Conservation (phyloP, 2,888 invertebrate genomes). For the Zele albiditarsus region DNA sequence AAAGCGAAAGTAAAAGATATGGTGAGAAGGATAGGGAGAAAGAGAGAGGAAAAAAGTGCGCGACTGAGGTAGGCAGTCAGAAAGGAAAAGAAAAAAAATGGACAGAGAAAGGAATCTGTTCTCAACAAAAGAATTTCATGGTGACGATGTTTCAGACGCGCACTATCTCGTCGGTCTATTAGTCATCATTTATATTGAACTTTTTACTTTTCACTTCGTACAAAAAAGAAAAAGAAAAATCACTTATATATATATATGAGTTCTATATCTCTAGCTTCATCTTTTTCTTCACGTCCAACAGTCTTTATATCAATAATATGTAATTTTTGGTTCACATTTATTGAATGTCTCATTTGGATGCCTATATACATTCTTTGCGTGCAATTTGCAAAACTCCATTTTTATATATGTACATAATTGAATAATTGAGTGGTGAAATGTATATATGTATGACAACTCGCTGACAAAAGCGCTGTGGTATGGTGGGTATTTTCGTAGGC, state of each 20-base stretch:
- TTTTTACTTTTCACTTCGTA: background rate
- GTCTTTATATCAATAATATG: background rate
- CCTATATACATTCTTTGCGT: slow-evolving; percentile 11
- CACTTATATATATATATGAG: background rate
- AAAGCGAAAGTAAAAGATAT: slow-evolving; percentile 19
- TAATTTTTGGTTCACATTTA: background rate
- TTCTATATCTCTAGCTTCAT: too few relatives aligned
- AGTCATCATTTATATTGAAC: slow-evolving; percentile 21
- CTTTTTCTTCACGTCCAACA: too few relatives aligned
- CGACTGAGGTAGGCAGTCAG: background rate
- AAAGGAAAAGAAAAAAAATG: slow-evolving; percentile 22
- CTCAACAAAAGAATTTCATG: slow-evolving; percentile 68
- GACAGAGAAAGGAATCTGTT: slow-evolving; percentile 60
- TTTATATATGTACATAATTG: slow-evolving; percentile 13
- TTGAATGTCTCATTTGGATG: slow-evolving; percentile 14
- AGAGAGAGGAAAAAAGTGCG: too few relatives aligned
- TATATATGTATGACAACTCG: slow-evolving; percentile 9
- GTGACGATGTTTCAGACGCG: slow-evolving; percentile 47
- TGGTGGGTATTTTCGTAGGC: slow-evolving; percentile 27
- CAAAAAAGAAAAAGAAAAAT: background rate
- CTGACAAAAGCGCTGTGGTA: slow-evolving; percentile 18
- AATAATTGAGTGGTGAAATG: slow-evolving; percentile 32
- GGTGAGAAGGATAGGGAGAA: background rate
- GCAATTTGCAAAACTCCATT: slow-evolving; percentile 10
- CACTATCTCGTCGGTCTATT: background rate